These are phyloP conservation scores for Odocoileus hemionus DNA, from an alignment of 2,113 vertebrate species.

Conservation along the genomic window DNA sequence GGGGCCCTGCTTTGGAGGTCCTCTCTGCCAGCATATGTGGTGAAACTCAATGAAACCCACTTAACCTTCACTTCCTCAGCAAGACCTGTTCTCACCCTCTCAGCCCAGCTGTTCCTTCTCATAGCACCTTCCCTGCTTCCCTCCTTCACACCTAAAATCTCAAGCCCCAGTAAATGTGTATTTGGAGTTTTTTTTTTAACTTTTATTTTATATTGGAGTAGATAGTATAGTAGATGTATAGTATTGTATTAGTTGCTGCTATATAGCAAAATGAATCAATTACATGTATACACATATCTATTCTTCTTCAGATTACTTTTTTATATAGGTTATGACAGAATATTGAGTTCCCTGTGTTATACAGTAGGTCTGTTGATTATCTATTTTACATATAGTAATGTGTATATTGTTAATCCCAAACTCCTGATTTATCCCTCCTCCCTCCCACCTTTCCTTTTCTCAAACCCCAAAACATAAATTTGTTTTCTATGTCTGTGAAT, in stretches of 20 bases:
- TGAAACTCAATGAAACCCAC: background rate
- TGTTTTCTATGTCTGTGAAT: background rate
- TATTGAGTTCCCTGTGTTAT: background rate
- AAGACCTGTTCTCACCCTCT: background rate
- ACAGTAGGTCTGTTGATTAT: background rate
- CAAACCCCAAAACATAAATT: background rate
- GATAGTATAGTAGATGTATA: background rate
- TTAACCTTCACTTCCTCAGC: background rate
- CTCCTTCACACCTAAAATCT: background rate
- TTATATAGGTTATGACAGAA: background rate
- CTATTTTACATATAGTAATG: background rate
- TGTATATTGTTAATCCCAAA: background rate
- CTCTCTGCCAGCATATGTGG: no score
- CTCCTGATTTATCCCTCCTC: background rate
- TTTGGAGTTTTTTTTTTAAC: background rate
- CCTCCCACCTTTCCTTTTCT: accelerated
- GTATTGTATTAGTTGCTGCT: background rate
- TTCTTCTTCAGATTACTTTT: background rate
- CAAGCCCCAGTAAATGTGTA: background rate
- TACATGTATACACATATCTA: background rate
- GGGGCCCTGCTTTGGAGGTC: background rate
- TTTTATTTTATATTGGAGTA: background rate
- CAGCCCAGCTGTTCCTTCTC: background rate
- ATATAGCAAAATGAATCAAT: background rate
- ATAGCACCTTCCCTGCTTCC: background rate